Conservation (phyloP, 2,888 invertebrate genomes). For the Operophtera brumata region DNA sequence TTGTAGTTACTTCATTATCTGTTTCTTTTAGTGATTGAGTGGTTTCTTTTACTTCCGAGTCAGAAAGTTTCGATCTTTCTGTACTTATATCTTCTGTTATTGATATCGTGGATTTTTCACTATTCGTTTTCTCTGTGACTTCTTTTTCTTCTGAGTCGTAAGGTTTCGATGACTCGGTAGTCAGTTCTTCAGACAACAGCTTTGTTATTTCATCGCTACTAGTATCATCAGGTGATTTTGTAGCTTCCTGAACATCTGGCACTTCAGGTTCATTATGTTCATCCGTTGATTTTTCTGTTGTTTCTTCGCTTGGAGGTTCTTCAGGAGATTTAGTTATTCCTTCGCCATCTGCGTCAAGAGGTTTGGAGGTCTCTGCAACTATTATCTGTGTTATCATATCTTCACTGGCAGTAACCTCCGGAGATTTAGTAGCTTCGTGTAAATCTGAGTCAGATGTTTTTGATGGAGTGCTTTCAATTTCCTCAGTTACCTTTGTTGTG, state of each 20-base stretch:
- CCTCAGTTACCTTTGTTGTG: not conserved
- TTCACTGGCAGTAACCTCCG: not conserved
- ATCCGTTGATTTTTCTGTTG: slow-evolving; percentile 5
- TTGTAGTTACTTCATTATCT: slow-evolving; percentile 8
- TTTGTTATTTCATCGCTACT: slow-evolving; percentile 3
- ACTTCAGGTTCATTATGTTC: not conserved
- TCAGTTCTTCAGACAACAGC: slow-evolving; percentile 2
- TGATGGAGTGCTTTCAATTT: not conserved
- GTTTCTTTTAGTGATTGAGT: slow-evolving; percentile 1
- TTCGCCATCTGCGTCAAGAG: slow-evolving; percentile 1
- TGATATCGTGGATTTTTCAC: not conserved
- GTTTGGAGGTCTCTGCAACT: not conserved
- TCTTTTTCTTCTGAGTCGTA: slow-evolving; percentile 1
- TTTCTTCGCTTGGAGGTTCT: slow-evolving; percentile 4
- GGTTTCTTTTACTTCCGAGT: slow-evolving; percentile 3
- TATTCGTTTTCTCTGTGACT: not conserved
- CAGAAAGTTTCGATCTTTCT: slow-evolving; percentile 7
- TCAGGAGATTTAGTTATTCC: slow-evolving; percentile 8
- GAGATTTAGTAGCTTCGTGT: slow-evolving; percentile 4
- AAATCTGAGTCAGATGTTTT: slow-evolving; percentile 1
- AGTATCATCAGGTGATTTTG: slow-evolving; percentile 3
- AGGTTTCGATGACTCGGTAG: not conserved
- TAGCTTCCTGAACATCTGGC: not conserved
- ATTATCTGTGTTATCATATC: not conserved
- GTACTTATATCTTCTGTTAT: slow-evolving; percentile 3